Conservation (phyloP, 2,797 vertebrate species). For the Tapera naevia region DNA sequence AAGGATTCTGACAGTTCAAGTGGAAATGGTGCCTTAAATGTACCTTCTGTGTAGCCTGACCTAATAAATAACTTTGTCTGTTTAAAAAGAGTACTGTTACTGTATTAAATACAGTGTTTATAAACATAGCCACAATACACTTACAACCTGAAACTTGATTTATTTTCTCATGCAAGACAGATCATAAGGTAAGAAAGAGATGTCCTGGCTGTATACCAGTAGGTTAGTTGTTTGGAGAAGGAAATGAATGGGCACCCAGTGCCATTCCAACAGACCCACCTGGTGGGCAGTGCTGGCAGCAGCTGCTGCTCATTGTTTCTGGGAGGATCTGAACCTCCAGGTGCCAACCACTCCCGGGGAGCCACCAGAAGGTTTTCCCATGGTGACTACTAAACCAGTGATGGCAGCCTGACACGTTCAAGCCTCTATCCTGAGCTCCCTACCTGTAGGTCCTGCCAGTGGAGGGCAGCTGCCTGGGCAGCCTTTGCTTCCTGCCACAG, state of each 20-base stretch:
- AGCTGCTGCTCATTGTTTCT: not conserved
- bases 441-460: not conserved
- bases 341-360: not conserved
- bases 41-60: not conserved
- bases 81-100: not conserved
- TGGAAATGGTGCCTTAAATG: not conserved
- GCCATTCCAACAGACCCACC: not conserved
- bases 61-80: constrained; percentile 10
- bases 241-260: not conserved
- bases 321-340: not conserved
- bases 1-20: not conserved
- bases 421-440: not conserved
- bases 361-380: not conserved
- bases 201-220: not conserved
- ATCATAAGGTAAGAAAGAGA: not conserved
- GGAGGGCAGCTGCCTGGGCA: not conserved
- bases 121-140: not conserved
- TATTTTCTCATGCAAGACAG: not conserved
- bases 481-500: not conserved
- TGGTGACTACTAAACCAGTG: not conserved
- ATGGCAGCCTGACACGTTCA: accelerated
- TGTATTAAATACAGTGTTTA: not conserved
- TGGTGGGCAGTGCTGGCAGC: accelerated
- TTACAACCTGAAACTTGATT: not conserved
- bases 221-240: not conserved